phyloP scores from a whole-genome alignment of 2,888 invertebrate species.

The Ganaspis brasiliensis region DNA sequence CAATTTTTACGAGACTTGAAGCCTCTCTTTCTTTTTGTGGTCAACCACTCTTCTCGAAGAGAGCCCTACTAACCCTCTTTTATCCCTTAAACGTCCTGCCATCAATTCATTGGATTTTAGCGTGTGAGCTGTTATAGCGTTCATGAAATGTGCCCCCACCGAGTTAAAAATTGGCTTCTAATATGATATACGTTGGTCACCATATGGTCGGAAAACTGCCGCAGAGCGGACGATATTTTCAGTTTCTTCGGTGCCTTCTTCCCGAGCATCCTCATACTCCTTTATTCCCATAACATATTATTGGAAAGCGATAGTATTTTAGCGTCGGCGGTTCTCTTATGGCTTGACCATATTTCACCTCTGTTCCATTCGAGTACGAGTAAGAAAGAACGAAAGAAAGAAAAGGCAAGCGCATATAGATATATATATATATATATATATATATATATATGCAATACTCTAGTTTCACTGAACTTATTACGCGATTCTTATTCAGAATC shows the following conservation, averaged over 20 bases:
- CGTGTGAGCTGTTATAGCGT: constrained; percentile 64
- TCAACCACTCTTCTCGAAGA: constrained; percentile 25
- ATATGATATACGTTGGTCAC: constrained; percentile 76
- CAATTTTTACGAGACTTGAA: background rate
- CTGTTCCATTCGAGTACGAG: constrained; percentile 49
- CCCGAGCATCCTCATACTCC: constrained; percentile 15
- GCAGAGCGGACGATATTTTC: constrained; percentile 70
- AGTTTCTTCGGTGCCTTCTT: constrained; percentile 54
- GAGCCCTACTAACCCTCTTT: constrained; percentile 32
- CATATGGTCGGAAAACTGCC: constrained; percentile 72
- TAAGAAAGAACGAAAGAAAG: constrained; percentile 19
- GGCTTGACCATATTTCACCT: constrained; percentile 68
- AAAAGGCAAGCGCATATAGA: constrained; percentile 33
- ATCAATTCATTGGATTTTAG: constrained; percentile 67
- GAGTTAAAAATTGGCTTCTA: constrained; percentile 77
- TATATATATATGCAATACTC: constrained; percentile 16
- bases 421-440: background rate
- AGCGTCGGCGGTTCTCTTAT: constrained; percentile 70
- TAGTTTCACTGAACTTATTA: constrained; percentile 30
- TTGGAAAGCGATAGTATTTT: constrained; percentile 76
- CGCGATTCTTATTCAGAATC: constrained; percentile 33
- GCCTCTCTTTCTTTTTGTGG: constrained; percentile 21
- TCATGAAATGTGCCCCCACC: constrained; percentile 70
- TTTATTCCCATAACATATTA: constrained; percentile 64
- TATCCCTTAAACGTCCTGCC: constrained; percentile 44